Evolutionary conservation across 1,140 invertebrate species (phyloP).

Genomic region (Dolichoris vasculosae): DNA sequence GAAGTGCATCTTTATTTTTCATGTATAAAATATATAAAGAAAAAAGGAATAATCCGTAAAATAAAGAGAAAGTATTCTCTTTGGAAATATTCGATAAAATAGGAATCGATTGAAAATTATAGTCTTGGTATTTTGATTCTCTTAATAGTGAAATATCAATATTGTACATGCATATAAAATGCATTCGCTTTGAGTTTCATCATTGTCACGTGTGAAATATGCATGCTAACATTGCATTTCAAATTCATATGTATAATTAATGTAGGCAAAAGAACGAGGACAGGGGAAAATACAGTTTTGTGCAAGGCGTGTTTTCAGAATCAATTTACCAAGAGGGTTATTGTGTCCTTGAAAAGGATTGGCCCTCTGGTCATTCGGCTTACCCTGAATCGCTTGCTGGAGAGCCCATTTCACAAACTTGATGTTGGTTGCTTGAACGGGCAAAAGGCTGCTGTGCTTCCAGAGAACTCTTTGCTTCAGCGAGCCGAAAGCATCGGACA

Average conservation of each 20-base stretch:
- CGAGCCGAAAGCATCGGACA: conserved; percentile 76
- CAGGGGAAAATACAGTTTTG: background rate
- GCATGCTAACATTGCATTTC: background rate
- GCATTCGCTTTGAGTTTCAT: no score
- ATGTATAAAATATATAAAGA: no score
- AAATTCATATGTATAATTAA: background rate
- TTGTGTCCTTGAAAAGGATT: conserved; percentile 31
- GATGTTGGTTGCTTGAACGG: conserved; percentile 76
- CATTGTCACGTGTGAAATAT: background rate
- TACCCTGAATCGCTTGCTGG: conserved; percentile 80
- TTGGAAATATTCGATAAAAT: background rate
- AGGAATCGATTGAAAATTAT: background rate
- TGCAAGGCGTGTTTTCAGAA: background rate
- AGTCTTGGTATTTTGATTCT: background rate
- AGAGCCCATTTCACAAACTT: conserved; percentile 80
- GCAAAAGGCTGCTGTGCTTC: conserved; percentile 76
- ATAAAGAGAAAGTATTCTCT: no score
- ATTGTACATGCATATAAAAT: background rate
- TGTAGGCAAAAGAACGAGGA: background rate
- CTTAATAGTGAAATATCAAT: background rate
- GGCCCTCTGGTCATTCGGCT: conserved; percentile 25
- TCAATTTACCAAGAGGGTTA: conserved; percentile 16
- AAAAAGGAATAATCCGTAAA: no score
- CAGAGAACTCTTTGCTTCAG: conserved; percentile 79
- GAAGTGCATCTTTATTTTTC: no score